A percentile compares a stretch with the other conserved stretches of the same genome.
phyloP scores from a whole-genome alignment of 1,140 invertebrate species.

The Drosophila rhopaloa region DNA sequence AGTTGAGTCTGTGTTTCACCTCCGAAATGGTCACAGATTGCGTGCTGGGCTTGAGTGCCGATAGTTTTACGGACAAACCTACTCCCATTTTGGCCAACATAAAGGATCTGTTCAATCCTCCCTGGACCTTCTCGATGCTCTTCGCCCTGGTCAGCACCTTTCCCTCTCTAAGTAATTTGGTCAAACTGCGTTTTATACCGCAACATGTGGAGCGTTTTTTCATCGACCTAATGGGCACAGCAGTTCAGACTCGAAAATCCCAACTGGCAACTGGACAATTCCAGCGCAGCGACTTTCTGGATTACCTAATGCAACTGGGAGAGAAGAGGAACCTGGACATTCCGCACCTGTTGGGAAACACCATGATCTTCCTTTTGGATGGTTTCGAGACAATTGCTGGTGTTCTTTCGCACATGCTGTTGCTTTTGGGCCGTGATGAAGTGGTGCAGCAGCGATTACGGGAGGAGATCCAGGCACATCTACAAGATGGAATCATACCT shows the following conservation, averaged over 20 bases:
- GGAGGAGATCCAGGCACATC: constrained; percentile 73
- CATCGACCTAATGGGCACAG: constrained; percentile 57
- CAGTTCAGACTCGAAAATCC: constrained; percentile 61
- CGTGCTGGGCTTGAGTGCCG: constrained; percentile 84
- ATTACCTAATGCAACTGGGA: constrained; percentile 78
- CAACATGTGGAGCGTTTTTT: constrained; percentile 66
- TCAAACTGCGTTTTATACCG: constrained; percentile 59
- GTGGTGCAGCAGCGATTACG: constrained; percentile 52
- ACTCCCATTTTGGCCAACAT: constrained; percentile 55
- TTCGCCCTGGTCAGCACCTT: constrained; percentile 47
- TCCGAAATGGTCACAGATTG: constrained; percentile 85
- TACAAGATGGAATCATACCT: constrained; percentile 34
- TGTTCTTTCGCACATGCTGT: constrained; percentile 45
- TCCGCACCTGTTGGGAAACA: constrained; percentile 35
- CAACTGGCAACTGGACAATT: constrained; percentile 31
- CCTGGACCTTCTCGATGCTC: constrained; percentile 30
- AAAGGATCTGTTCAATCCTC: constrained; percentile 47
- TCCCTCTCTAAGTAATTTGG: constrained; percentile 32
- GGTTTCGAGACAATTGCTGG: constrained; percentile 72
- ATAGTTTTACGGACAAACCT: constrained; percentile 68
- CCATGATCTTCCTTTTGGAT: constrained; percentile 71
- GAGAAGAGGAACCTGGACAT: constrained; percentile 61
- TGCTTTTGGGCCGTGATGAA: constrained; percentile 52
- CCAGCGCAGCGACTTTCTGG: constrained; percentile 80
- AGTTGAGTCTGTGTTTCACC: constrained; percentile 84